Conservation (phyloP, 1,140 invertebrate genomes). For the Artemia franciscana region DNA sequence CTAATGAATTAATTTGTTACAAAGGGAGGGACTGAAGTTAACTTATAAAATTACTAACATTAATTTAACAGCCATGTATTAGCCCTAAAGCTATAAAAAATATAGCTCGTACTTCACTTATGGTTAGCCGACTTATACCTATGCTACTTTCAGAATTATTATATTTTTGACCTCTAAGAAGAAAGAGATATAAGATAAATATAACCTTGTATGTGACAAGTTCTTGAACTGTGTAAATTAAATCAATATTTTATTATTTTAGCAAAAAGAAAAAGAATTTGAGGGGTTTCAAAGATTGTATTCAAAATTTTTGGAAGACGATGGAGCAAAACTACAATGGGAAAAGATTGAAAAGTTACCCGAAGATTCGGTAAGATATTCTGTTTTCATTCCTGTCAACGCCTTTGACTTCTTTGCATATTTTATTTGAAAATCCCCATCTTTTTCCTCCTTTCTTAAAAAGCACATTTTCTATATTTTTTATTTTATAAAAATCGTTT, state of each 20-base stretch:
- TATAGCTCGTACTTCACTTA: neutral
- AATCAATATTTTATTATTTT: slow-evolving; percentile 10
- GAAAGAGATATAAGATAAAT: no score
- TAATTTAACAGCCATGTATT: no score
- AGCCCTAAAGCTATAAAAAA: neutral
- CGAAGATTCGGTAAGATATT: slow-evolving; percentile 46
- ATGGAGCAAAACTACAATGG: slow-evolving; percentile 71
- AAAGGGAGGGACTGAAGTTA: no score
- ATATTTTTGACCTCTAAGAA: no score
- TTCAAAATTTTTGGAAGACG: slow-evolving; percentile 53
- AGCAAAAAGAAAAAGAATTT: slow-evolving; percentile 33
- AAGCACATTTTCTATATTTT: no score
- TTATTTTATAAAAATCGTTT: no score
- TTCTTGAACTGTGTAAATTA: slow-evolving; percentile 2
- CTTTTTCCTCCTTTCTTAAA: no score
- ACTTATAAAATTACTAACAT: no score
- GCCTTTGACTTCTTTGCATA: no score
- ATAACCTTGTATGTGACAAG: neutral
- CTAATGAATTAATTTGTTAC: no score
- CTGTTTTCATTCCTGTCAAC: no score
- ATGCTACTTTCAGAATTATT: neutral
- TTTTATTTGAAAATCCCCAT: no score
- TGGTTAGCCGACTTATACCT: neutral
- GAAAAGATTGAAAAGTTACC: slow-evolving; percentile 72
- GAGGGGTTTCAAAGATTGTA: slow-evolving; percentile 63